These are phyloP conservation scores for Poecilobothrus nobilitatus DNA, from an alignment of 2,888 invertebrate genomes.

Conservation along the genomic window DNA sequence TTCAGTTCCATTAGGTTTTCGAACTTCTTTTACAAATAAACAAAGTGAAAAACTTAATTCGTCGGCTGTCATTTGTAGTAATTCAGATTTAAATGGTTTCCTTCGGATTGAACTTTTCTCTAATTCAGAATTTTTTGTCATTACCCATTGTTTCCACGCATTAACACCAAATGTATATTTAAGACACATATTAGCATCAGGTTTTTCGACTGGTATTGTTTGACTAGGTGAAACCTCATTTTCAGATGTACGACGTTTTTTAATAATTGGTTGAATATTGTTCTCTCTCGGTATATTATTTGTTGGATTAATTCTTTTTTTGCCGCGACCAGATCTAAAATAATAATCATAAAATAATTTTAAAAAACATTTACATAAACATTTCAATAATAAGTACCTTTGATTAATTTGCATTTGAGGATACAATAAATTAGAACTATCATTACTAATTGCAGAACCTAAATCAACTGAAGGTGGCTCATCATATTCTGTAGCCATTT, in stretches of 20 bases:
- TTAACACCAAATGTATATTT: slow-evolving; percentile 90
- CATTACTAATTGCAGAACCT: slow-evolving; percentile 68
- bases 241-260: slow-evolving; percentile 32
- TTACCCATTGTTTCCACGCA: slow-evolving; percentile 93
- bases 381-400: slow-evolving; percentile 38
- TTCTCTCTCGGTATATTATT: background rate
- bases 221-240: slow-evolving; percentile 30
- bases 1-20: slow-evolving; percentile 84
- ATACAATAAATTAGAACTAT: slow-evolving; percentile 42
- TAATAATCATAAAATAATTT: background rate
- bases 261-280: slow-evolving; percentile 38
- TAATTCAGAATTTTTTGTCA: slow-evolving; percentile 76
- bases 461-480: slow-evolving; percentile 77
- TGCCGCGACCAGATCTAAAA: slow-evolving; percentile 34
- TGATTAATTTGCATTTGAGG: slow-evolving; percentile 53
- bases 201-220: slow-evolving; percentile 56
- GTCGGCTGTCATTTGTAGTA: slow-evolving; percentile 79
- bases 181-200: slow-evolving; percentile 77
- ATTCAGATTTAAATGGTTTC: slow-evolving; percentile 80
- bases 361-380: background rate
- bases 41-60: slow-evolving; percentile 85
- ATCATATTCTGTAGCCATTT: slow-evolving; percentile 78
- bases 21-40: slow-evolving; percentile 84
- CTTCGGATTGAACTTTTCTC: slow-evolving; percentile 69
- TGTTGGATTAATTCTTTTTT: slow-evolving; percentile 31